Percentiles rank a stretch among this genome's conserved stretches.
phyloP scores from a whole-genome alignment of 2,113 vertebrate genomes.

The Vulpes lagopus region DNA sequence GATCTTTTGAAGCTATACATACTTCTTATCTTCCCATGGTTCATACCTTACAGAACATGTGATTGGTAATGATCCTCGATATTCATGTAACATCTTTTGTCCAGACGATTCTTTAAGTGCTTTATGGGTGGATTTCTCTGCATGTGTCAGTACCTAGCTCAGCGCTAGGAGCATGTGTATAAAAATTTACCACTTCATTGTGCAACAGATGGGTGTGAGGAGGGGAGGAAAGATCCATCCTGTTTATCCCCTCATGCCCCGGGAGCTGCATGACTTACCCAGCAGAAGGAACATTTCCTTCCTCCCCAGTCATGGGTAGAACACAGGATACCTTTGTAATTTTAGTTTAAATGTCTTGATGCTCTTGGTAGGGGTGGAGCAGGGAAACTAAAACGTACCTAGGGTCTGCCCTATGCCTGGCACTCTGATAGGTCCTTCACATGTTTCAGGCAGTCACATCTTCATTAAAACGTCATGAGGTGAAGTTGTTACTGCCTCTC shows the following conservation, averaged over 20 bases:
- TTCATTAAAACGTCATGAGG: not conserved
- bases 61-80: not conserved
- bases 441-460: not conserved
- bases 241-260: not conserved
- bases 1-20: not conserved
- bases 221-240: not conserved
- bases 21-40: not conserved
- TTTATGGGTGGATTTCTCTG: not conserved
- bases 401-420: not conserved
- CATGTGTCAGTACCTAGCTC: not conserved
- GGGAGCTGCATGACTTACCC: not conserved
- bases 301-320: not conserved
- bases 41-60: not conserved
- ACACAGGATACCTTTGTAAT: conserved; percentile 31
- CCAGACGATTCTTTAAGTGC: not conserved
- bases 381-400: not conserved
- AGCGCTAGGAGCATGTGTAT: not conserved
- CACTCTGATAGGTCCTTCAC: not conserved
- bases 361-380: not conserved
- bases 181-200: not conserved
- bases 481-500: not conserved
- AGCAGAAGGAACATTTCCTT: conserved; percentile 54
- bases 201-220: not conserved
- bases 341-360: not conserved
- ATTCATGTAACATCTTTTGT: not conserved